Base-by-base conservation (phyloP, 2,797 vertebrate species). In the Crocodylus rhombifer region DNA sequence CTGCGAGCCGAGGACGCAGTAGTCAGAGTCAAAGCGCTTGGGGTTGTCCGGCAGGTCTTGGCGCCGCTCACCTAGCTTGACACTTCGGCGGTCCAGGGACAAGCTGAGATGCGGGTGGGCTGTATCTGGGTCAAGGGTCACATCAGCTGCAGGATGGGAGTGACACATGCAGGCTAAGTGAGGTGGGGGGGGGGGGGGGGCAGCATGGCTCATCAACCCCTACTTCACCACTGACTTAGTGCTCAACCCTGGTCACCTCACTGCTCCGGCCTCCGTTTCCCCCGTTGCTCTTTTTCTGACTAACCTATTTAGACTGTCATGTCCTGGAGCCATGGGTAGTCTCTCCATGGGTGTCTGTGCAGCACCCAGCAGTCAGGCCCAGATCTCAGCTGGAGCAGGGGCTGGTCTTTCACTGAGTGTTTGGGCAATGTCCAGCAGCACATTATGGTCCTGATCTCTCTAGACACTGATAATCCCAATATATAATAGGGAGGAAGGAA, bases 51-150 rank as follows among this genome's bases (percentile, higher is more conserved):
- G 94, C 11, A 96, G 83, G 8, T 97, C 97, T 69, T 80, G 95
- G 21, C 97, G 95, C 3, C 97, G 95, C 2, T 97, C 98, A 12
- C 95, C 96, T 79, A 98, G 92, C 2, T 94, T 95, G 55, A 98
- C 97, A 2, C 96, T 96, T 62, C 96, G 97, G 2, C 95, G 94
- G 71, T 98, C 98, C 8, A 96, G 96, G 78, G 97, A 98, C 25
- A 98, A 90, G 91, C 94, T 95, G n/a, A 98, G 93, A 7, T 97
- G 97, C 0, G 98, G 97, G 74, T 98, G 97, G n/a, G 98, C 97
- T 0, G 98, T 98, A 58, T 97, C 97, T 0, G 98, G 97, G 87
- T 98, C 98, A 95, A 98, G 88, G 6, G 97, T 98, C 64, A 98
- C 62, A 62, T 97, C 97, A 60, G 96, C 98, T 98, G 89, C 33